Conservation (phyloP, 2,888 invertebrate species). For the Anthrax anthrax region DNA sequence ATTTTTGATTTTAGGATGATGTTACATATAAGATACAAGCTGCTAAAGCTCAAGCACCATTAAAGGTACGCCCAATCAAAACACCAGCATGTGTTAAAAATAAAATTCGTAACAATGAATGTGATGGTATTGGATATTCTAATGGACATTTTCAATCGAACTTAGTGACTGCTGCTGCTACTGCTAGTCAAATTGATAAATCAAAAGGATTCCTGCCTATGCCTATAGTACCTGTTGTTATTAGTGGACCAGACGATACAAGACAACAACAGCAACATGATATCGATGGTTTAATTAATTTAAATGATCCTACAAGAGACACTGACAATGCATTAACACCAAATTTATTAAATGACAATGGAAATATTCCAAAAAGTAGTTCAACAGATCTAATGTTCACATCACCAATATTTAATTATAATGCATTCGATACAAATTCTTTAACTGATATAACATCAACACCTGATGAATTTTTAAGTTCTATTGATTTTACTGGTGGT, state of each 20-base stretch:
- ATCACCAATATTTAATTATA: slow-evolving; percentile 38
- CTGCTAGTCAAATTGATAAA: slow-evolving; percentile 9
- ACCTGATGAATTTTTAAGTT: slow-evolving; percentile 39
- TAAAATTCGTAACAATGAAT: slow-evolving; percentile 16
- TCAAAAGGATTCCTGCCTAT: slow-evolving; percentile 5
- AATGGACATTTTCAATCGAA: slow-evolving; percentile 27
- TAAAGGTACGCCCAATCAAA: slow-evolving; percentile 50
- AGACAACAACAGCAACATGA: background rate
- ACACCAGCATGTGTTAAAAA: slow-evolving; percentile 42
- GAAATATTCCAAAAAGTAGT: slow-evolving; percentile 14
- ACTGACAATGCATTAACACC: background rate
- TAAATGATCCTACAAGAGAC: background rate
- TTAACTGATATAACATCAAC: slow-evolving; percentile 33
- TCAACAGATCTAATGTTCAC: slow-evolving; percentile 42
- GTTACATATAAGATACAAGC: slow-evolving; percentile 57
- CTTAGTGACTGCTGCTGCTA: slow-evolving; percentile 19
- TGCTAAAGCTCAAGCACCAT: slow-evolving; percentile 59
- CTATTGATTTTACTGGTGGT: slow-evolving; percentile 42
- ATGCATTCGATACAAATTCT: slow-evolving; percentile 39
- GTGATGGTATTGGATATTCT: background rate
- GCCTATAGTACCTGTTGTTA: background rate
- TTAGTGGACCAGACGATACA: background rate
- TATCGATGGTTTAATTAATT: slow-evolving; percentile 1
- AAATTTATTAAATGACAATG: slow-evolving; percentile 11
- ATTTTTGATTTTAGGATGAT: slow-evolving; percentile 41